phyloP scores from a whole-genome alignment of 2,888 invertebrate genomes.

The Tipula lateralis region DNA sequence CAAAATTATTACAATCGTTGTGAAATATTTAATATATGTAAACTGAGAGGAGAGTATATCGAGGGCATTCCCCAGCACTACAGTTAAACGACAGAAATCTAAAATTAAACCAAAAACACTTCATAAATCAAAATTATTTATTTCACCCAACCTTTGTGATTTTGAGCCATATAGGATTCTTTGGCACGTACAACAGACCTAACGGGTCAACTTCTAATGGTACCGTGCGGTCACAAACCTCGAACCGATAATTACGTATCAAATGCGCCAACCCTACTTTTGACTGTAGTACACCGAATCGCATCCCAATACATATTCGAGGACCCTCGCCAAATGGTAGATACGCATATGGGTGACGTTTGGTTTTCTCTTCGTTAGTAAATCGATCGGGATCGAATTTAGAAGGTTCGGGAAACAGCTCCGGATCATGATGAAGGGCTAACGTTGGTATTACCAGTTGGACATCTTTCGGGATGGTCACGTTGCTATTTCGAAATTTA shows the following conservation, averaged over 20 bases:
- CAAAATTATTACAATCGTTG: background rate
- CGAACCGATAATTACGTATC: background rate
- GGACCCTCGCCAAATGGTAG: background rate
- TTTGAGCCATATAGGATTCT: background rate
- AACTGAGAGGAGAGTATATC: background rate
- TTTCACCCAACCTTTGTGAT: background rate
- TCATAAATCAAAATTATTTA: background rate
- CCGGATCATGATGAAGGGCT: conserved; percentile 40
- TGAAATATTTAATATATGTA: background rate
- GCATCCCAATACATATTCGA: background rate
- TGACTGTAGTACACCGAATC: background rate
- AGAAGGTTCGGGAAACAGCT: background rate
- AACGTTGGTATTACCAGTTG: conserved; percentile 39
- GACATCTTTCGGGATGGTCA: conserved; percentile 39
- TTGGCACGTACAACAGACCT: background rate
- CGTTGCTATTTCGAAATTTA: conserved; percentile 37
- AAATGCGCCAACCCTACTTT: background rate
- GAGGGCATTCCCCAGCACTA: background rate
- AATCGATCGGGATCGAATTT: background rate
- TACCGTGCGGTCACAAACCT: background rate
- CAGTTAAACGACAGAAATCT: background rate
- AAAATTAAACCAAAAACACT: background rate
- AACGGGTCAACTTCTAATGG: background rate
- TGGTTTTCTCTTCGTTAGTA: background rate
- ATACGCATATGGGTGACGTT: background rate